Percentiles rank a stretch among this genome's conserved stretches.
These are phyloP conservation scores for Ostrea edulis DNA, from an alignment of 1,140 invertebrate genomes.

Conservation along the genomic window DNA sequence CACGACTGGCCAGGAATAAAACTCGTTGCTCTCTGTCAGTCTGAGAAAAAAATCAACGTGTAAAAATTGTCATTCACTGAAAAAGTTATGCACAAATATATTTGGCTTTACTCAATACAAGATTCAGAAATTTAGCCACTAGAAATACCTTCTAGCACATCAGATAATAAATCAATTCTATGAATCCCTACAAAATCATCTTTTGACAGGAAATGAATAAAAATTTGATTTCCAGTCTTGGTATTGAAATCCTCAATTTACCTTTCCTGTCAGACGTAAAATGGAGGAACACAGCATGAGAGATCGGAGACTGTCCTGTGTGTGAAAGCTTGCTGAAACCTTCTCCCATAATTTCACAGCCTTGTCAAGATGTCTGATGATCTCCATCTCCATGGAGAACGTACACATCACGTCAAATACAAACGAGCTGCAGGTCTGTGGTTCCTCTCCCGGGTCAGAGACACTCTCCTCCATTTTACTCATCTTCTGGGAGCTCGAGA, in stretches of 20 bases:
- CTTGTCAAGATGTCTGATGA: conserved; percentile 42
- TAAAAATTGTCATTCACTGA: background rate
- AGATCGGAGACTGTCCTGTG: background rate
- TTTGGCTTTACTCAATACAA: too few relatives aligned
- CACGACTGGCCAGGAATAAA: conserved; percentile 14
- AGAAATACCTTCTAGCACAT: too few relatives aligned
- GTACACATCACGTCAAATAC: conserved; percentile 31
- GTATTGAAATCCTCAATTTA: background rate
- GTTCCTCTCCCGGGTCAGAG: conserved; percentile 40
- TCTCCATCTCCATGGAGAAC: conserved; percentile 41
- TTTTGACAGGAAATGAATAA: too few relatives aligned
- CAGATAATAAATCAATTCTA: too few relatives aligned
- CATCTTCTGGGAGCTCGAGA: background rate
- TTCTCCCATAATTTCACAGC: conserved; percentile 51
- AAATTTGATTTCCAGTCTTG: too few relatives aligned
- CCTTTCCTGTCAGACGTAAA: background rate
- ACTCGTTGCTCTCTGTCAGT: conserved; percentile 12
- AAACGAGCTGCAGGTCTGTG: background rate
- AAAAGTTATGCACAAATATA: too few relatives aligned
- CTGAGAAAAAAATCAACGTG: background rate
- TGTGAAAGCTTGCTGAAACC: background rate
- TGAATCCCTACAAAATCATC: too few relatives aligned
- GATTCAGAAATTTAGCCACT: too few relatives aligned
- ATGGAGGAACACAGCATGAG: conserved; percentile 41
- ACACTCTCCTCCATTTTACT: background rate